These are phyloP conservation scores for Frankliniella fusca DNA, from an alignment of 2,888 invertebrate species.

Conservation along the genomic window DNA sequence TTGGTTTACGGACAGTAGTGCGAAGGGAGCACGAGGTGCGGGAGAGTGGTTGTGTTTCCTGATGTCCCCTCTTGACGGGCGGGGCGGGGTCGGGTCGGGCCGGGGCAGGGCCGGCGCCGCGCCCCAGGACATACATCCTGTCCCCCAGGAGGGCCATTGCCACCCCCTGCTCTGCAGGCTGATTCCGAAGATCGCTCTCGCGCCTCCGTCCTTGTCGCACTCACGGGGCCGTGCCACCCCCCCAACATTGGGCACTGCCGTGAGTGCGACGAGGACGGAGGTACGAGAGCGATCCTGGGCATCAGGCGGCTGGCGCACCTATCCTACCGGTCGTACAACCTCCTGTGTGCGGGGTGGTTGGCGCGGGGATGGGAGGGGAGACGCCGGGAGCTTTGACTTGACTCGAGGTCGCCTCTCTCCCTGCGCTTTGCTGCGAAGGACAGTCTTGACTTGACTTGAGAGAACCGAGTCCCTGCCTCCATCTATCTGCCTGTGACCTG, in stretches of 20 bases:
- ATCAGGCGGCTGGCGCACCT: conserved; percentile 33
- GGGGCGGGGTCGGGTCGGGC: conserved; percentile 33
- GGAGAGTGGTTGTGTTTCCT: neutral
- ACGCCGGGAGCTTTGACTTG: neutral
- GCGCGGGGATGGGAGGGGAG: neutral
- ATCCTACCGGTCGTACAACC: conserved; percentile 16
- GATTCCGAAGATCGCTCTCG: too few species aligned
- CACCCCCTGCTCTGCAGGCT: conserved; percentile 36
- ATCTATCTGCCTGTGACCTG: neutral
- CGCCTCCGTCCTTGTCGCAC: too few species aligned
- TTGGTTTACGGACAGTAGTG: conserved; percentile 32
- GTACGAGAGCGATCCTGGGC: too few species aligned
- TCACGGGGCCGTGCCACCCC: too few species aligned
- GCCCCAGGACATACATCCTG: conserved; percentile 43
- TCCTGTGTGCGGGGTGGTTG: too few species aligned
- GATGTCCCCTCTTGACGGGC: conserved; percentile 30
- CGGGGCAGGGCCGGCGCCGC: conserved; percentile 17
- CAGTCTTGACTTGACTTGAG: too few species aligned
- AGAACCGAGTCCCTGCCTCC: neutral
- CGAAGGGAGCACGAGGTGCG: conserved; percentile 22
- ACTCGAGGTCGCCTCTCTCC: neutral
- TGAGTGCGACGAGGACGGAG: too few species aligned
- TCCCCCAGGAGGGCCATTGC: conserved; percentile 40
- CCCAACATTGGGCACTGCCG: too few species aligned
- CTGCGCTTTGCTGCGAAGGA: neutral